These are phyloP conservation scores for Crotalus horridus DNA, from an alignment of 2,113 vertebrate species.

Conservation along the genomic window DNA sequence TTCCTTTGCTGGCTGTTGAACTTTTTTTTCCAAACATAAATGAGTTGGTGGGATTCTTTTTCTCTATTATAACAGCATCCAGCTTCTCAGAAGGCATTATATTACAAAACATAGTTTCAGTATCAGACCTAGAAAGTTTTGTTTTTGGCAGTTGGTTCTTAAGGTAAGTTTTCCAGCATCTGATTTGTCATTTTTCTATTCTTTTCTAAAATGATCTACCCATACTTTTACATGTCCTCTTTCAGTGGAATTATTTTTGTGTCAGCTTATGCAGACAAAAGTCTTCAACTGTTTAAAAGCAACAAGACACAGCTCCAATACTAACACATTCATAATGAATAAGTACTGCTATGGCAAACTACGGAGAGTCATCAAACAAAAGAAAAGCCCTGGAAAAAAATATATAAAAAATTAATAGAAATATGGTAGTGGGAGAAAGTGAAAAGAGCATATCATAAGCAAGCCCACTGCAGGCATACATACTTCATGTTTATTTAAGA, in stretches of 20 bases:
- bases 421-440: constrained; percentile 58
- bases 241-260: constrained; percentile 38
- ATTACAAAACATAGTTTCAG: not conserved
- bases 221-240: constrained; percentile 41
- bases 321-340: constrained; percentile 64
- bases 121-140: constrained; percentile 6
- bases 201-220: constrained; percentile 12
- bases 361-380: constrained; percentile 61
- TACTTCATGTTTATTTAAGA: constrained; percentile 65
- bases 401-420: constrained; percentile 66
- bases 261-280: constrained; percentile 46
- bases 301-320: constrained; percentile 43
- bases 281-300: constrained; percentile 33
- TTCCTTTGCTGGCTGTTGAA: too few species aligned
- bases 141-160: constrained; percentile 12
- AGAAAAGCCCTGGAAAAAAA: constrained; percentile 60
- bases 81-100: not conserved
- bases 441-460: constrained; percentile 67
- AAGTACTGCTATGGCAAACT: constrained; percentile 56
- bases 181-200: not conserved
- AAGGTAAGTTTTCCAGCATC: constrained; percentile 10
- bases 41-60: not conserved
- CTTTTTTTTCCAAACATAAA: too few species aligned
- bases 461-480: constrained; percentile 53
- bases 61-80: not conserved